Evolutionary conservation across 2,888 invertebrate genomes (phyloP).

Genomic region (Odontothrips loti): DNA sequence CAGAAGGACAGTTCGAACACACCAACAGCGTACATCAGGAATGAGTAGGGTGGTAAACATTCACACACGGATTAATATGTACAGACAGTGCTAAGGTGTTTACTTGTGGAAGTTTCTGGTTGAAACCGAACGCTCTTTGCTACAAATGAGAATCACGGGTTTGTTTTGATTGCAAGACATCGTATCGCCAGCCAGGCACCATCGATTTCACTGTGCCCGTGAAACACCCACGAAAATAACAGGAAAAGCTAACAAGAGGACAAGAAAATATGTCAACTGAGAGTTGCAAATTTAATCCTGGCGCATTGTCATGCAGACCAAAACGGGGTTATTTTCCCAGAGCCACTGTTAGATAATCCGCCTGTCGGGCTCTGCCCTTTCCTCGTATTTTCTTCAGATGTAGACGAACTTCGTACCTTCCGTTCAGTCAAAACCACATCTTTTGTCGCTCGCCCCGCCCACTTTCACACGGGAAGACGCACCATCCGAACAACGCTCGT

Average conservation of each 20-base stretch:
- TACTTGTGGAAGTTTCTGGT: not conserved
- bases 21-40: not conserved
- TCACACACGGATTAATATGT: not conserved
- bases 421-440: not conserved
- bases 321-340: not conserved
- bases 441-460: not conserved
- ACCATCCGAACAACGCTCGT: not conserved
- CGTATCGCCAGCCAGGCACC: not conserved
- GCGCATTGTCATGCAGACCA: not conserved
- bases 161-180: conserved; percentile 8
- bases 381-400: not conserved
- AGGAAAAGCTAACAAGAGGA: not conserved
- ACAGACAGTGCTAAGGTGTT: not conserved
- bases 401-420: not conserved
- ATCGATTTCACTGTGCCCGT: not conserved
- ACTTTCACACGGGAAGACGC: not conserved
- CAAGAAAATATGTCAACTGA: not conserved
- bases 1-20: not conserved
- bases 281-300: not conserved
- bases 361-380: not conserved
- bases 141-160: not conserved
- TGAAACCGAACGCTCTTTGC: not conserved
- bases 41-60: not conserved
- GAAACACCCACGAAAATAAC: not conserved
- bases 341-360: not conserved